phyloP scores from a whole-genome alignment of 2,113 vertebrate genomes.

The Boleophthalmus pectinirostris region DNA sequence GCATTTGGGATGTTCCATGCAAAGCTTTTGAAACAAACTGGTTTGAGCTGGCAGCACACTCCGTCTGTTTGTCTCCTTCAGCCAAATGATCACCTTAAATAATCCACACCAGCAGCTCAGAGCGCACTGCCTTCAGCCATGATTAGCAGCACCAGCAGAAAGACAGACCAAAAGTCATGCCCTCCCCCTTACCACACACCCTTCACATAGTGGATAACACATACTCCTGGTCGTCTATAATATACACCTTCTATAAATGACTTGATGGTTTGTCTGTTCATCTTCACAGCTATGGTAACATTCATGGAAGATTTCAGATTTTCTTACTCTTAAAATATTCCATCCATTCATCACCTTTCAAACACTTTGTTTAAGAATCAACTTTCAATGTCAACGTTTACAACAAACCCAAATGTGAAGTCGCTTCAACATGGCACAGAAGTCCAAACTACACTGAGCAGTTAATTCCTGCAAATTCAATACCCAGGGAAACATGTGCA shows the following conservation, averaged over 20 bases:
- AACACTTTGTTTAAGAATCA: constrained; percentile 17
- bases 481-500: constrained; percentile 55
- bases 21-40: background rate
- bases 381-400: constrained; percentile 37
- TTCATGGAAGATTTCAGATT: background rate
- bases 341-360: constrained; percentile 1
- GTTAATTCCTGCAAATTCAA: constrained; percentile 11
- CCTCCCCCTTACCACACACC: constrained; percentile 12
- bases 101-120: constrained; percentile 64
- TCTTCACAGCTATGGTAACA: background rate
- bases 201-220: constrained; percentile 8
- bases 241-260: background rate
- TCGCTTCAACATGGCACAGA: constrained; percentile 17
- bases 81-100: constrained; percentile 52
- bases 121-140: constrained; percentile 70
- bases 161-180: constrained; percentile 37
- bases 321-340: constrained; percentile 9
- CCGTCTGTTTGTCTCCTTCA: constrained; percentile 29
- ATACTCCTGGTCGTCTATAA: background rate
- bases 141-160: constrained; percentile 68
- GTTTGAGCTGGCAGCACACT: constrained; percentile 46
- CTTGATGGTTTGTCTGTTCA: constrained; percentile 4
- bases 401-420: constrained; percentile 50
- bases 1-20: background rate
- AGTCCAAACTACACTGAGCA: constrained; percentile 12